Evolutionary conservation across 2,888 invertebrate species (phyloP).

Genomic region (Gordius sp.): DNA sequence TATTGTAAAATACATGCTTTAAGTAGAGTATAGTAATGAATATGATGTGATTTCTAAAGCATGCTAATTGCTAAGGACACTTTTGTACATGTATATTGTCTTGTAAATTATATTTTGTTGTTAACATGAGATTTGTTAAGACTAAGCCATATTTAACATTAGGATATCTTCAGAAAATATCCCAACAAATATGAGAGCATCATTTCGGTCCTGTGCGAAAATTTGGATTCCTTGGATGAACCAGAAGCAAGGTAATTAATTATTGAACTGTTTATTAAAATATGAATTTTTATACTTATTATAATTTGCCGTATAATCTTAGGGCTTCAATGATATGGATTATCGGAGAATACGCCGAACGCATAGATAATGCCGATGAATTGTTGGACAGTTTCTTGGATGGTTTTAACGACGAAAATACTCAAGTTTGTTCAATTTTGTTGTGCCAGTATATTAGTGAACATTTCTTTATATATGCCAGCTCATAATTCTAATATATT

Average conservation of each 20-base stretch:
- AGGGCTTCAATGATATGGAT: slow-evolving; percentile 78
- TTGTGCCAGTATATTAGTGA: no score
- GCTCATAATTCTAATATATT: no score
- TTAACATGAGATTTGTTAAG: no score
- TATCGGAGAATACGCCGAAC: slow-evolving; percentile 83
- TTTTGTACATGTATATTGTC: no score
- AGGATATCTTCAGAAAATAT: slow-evolving; percentile 44
- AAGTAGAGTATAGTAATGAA: no score
- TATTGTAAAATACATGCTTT: no score
- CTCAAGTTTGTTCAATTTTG: slow-evolving; percentile 46
- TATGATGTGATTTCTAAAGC: no score
- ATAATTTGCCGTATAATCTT: slow-evolving; percentile 18
- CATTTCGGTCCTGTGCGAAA: slow-evolving; percentile 91
- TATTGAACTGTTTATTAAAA: not conserved
- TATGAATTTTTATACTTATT: slow-evolving; percentile 10
- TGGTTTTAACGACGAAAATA: slow-evolving; percentile 82
- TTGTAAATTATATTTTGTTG: no score
- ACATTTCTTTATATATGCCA: no score
- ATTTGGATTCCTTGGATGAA: slow-evolving; percentile 86
- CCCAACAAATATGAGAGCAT: slow-evolving; percentile 99
- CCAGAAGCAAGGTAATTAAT: slow-evolving; percentile 50
- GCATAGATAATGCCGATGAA: slow-evolving; percentile 96
- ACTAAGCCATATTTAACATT: no score
- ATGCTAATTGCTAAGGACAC: no score
- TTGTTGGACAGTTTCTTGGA: slow-evolving; percentile 86